Evolutionary conservation across 2,888 invertebrate genomes (phyloP).

Genomic region (Sialis fuliginosa): DNA sequence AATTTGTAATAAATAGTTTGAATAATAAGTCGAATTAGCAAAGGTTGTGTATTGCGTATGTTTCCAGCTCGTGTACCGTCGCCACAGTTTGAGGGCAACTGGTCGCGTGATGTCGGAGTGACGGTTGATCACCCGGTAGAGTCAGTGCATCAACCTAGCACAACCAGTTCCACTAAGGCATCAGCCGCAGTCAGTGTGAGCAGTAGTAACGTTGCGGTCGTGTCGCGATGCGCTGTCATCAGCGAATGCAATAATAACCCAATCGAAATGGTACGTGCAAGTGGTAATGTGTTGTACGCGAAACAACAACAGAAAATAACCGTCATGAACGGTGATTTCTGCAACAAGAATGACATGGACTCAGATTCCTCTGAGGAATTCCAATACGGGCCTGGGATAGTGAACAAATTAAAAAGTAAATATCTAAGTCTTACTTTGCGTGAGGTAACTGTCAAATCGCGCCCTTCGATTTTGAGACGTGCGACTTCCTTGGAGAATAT

Average conservation of each 20-base stretch:
- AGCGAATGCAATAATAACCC: slow-evolving; percentile 9
- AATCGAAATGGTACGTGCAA: slow-evolving; percentile 31
- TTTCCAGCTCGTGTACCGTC: no score
- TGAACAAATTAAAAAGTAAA: slow-evolving; percentile 69
- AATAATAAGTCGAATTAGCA: no score
- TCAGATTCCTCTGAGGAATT: slow-evolving; percentile 57
- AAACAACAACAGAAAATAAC: slow-evolving; percentile 11
- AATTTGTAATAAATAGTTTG: no score
- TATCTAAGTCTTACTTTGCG: slow-evolving; percentile 71
- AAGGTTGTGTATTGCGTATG: no score
- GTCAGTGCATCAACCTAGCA: slow-evolving; percentile 10
- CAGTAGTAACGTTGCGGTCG: no score
- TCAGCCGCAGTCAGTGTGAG: neutral
- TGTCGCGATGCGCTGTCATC: no score
- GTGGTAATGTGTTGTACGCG: slow-evolving; percentile 21
- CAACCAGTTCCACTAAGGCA: slow-evolving; percentile 13
- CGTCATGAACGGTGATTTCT: slow-evolving; percentile 8
- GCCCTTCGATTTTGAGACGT: slow-evolving; percentile 53
- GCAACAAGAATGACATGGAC: slow-evolving; percentile 23
- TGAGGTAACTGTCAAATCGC: slow-evolving; percentile 43
- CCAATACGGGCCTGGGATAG: slow-evolving; percentile 82
- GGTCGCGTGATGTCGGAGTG: no score
- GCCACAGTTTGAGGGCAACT: no score
- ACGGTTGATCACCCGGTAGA: no score
- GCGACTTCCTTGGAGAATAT: slow-evolving; percentile 75